Percentiles rank a stretch among this genome's conserved stretches.
phyloP scores from a whole-genome alignment of 1,140 invertebrate genomes.

The Drosophila pandora region DNA sequence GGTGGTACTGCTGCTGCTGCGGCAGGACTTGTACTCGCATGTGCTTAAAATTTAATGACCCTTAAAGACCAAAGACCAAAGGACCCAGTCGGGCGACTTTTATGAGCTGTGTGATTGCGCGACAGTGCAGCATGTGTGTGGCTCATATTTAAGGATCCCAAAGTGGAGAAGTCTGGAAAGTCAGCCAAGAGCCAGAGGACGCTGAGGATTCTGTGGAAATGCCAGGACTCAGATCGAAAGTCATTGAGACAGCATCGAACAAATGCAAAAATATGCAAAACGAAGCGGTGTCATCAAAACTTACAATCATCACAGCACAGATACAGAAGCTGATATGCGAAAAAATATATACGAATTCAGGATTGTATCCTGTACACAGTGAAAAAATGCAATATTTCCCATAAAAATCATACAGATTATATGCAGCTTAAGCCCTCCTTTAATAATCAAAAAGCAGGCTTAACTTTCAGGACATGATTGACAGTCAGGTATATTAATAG shows the following conservation, averaged over 20 bases:
- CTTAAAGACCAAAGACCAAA: conserved; percentile 58
- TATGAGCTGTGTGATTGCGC: conserved; percentile 78
- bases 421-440: neutral
- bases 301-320: conserved; percentile 63
- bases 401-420: neutral
- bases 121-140: conserved; percentile 35
- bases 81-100: conserved; percentile 61
- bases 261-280: conserved; percentile 81
- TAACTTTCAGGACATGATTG: neutral
- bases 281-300: conserved; percentile 70
- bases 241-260: conserved; percentile 57
- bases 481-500: neutral
- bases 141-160: conserved; percentile 31
- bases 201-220: conserved; percentile 1
- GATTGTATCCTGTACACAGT: conserved; percentile 10
- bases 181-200: neutral
- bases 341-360: conserved; percentile 3
- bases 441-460: neutral
- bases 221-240: conserved; percentile 26
- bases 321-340: conserved; percentile 2
- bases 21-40: conserved; percentile 40
- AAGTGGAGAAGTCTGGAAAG: conserved; percentile 4
- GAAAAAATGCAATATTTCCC: neutral
- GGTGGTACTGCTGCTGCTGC: conserved; percentile 5
- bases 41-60: conserved; percentile 79